Evolutionary conservation across 2,113 vertebrate species (phyloP).

Genomic region (Archilochus colubris): DNA sequence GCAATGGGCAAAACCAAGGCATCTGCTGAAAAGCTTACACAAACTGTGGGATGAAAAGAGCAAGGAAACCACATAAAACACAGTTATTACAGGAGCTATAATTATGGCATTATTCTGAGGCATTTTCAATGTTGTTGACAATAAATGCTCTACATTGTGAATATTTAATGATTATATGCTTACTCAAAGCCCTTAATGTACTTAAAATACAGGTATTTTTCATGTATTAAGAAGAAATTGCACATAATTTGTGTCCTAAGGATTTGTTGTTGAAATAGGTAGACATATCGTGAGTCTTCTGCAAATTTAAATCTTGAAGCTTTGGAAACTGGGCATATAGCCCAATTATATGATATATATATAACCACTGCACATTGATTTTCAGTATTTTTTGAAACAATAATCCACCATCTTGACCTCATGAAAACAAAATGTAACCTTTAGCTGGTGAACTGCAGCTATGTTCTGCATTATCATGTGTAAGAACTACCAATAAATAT

Average conservation of each 20-base stretch:
- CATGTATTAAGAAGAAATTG: conserved; percentile 32
- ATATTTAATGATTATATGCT: conserved; percentile 62
- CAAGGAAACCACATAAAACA: not conserved
- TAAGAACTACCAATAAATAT: not conserved
- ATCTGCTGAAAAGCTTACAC: conserved; percentile 35
- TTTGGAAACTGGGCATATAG: not conserved
- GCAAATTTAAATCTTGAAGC: conserved; percentile 4
- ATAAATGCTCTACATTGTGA: not conserved
- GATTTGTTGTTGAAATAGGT: not conserved
- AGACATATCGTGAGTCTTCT: not conserved
- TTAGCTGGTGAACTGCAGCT: not conserved
- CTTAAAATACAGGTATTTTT: conserved; percentile 34
- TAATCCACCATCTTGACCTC: not conserved
- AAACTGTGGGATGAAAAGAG: conserved; percentile 7
- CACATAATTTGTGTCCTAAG: conserved; percentile 23
- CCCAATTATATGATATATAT: not conserved
- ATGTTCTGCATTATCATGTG: not conserved
- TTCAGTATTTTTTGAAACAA: not conserved
- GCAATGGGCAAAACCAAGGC: conserved; percentile 53
- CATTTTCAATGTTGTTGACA: not conserved
- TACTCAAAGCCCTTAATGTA: not conserved
- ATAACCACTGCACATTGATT: not conserved
- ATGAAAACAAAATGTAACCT: not conserved
- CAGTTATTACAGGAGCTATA: conserved; percentile 33
- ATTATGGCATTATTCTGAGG: conserved; percentile 4